Percentiles rank a stretch among this genome's conserved stretches.
These are phyloP conservation scores for Diaprepes abbreviatus DNA, from an alignment of 2,888 invertebrate species.

Conservation along the genomic window DNA sequence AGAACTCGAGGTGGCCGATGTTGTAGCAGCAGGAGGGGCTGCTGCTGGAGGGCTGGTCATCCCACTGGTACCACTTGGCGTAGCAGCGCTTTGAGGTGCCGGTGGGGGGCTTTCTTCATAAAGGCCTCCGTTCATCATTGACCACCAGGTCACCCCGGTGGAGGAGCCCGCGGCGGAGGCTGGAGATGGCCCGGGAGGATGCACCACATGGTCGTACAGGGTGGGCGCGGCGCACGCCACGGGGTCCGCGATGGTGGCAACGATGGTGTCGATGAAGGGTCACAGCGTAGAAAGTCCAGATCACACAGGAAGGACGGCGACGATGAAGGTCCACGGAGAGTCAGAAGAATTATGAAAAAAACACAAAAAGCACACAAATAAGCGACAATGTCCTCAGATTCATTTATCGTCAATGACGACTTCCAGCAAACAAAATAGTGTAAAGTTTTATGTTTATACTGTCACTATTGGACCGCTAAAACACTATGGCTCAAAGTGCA, in stretches of 20 bases:
- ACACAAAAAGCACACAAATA: conserved; percentile 57
- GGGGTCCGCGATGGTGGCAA: conserved; percentile 79
- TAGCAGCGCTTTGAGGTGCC: conserved; percentile 70
- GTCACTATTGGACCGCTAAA: conserved; percentile 43
- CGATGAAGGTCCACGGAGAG: conserved; percentile 21
- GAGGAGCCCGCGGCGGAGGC: conserved; percentile 87
- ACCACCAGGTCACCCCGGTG: conserved; percentile 88
- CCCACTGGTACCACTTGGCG: conserved; percentile 72
- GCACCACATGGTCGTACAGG: conserved; percentile 88
- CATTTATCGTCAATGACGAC: conserved; percentile 48
- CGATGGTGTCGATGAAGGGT: conserved; percentile 68
- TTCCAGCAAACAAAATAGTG: conserved; percentile 43
- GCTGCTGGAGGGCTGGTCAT: conserved; percentile 68
- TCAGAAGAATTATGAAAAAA: conserved; percentile 57
- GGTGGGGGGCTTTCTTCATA: conserved; percentile 77
- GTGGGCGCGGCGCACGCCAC: conserved; percentile 83
- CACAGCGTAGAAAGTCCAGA: conserved; percentile 61
- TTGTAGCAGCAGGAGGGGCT: conserved; percentile 73
- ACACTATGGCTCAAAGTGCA: conserved; percentile 56
- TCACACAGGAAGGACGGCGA: conserved; percentile 11
- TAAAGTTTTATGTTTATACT: conserved; percentile 26
- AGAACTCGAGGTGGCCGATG: conserved; percentile 77
- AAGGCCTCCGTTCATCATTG: conserved; percentile 87
- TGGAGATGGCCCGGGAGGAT: conserved; percentile 79
- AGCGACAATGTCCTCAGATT: conserved; percentile 50